Conservation (phyloP, 2,888 invertebrate species). For the Cancer borealis region DNA sequence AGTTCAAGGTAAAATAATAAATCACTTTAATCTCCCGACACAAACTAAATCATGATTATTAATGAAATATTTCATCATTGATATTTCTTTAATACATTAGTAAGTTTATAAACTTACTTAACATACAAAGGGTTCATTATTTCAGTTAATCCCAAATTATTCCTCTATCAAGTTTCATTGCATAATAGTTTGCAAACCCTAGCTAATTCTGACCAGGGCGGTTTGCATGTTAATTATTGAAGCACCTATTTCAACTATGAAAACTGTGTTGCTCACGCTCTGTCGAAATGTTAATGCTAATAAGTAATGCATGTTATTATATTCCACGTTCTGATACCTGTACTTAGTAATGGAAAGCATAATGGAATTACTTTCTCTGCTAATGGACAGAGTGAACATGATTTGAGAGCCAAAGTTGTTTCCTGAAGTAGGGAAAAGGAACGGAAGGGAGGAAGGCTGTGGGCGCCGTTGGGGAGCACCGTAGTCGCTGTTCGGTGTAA, state of each 20-base stretch:
- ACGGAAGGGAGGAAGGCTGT: background rate
- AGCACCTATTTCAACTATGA: background rate
- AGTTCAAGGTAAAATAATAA: background rate
- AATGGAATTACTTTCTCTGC: background rate
- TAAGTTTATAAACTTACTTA: background rate
- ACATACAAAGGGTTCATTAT: slow-evolving; percentile 22
- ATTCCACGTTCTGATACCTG: background rate
- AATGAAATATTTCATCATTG: background rate
- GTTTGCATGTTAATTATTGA: slow-evolving; percentile 2
- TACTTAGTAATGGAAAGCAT: slow-evolving; percentile 4
- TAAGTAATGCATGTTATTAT: background rate
- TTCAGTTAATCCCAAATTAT: background rate
- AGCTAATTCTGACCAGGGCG: background rate
- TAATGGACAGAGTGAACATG: background rate
- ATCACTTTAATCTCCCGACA: background rate
- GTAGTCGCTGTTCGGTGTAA: background rate
- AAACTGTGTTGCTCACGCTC: background rate
- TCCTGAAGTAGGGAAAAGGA: background rate
- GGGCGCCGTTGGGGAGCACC: background rate
- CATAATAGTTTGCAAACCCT: background rate
- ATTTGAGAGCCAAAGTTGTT: background rate
- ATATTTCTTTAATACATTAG: background rate
- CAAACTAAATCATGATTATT: background rate
- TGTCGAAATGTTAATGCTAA: background rate
- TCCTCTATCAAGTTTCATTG: background rate